Base-by-base conservation (phyloP, 2,888 invertebrate species). In the Drosophila subsilvestris region DNA sequence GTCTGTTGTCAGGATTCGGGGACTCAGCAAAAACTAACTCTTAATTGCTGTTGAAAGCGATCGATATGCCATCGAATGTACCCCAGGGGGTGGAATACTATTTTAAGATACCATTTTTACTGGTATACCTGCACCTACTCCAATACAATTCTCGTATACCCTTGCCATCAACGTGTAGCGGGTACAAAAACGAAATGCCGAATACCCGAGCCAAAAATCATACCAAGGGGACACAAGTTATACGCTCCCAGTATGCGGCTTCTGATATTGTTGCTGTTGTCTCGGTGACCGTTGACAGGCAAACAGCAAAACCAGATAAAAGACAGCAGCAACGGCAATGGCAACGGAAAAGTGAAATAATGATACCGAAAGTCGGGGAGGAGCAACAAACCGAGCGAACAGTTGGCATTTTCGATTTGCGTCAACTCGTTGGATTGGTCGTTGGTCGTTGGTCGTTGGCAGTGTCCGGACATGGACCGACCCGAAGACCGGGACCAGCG, bases 341-440 rank as follows among this genome's bases (percentile, higher is more conserved):
- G 43, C 37, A n/a, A 37, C 37, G 37, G 27, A 48, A 55, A 70
- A 74, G 32, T 74, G 65, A 76, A 74, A 70, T 74, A 61, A 74
- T 74, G 69, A 75, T 72, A 69, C 75, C 50, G 37, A 51, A 55
- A 45, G 25, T 14, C 14, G 37, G 37, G 29, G 43, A 56, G 43
- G 22, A 49, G 20, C 49, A 29, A 49, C 14, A 29, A 51, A 37
- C 44, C 43, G 53, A 57, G 49, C 66, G 59, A 79, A 57, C 88
- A 76, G 84, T 83, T 88, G 85, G 76, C 80, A 73, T 73, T 75
- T 83, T 78, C 89, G 81, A 89, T 85, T 88, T 85, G 76, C 85
- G 85, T 85, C 89, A 85, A 85, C 81, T 37, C 37, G 74, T 69
- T 59, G 32, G 60, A 60, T 57, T n/a, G 12, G 47, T 37, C 25